Evolutionary conservation across 2,888 invertebrate genomes (phyloP).

Genomic region (Phaonia tiefii): DNA sequence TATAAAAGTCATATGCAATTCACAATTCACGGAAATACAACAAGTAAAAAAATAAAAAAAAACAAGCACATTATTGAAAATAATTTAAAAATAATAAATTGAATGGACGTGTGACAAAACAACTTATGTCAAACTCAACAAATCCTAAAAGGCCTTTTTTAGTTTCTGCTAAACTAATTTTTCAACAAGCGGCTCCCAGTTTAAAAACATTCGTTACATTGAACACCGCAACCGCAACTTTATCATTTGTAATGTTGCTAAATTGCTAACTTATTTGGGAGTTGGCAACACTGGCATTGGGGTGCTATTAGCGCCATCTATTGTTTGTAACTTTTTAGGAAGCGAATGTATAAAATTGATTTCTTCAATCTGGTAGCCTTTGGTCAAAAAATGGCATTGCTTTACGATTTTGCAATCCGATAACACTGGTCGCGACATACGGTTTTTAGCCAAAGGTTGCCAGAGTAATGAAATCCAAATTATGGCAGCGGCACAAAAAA

Average conservation of each 20-base stretch:
- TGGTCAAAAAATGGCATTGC: too few species aligned
- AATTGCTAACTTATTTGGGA: not conserved
- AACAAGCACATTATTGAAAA: conserved; percentile 31
- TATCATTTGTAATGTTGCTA: too few species aligned
- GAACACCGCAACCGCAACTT: too few species aligned
- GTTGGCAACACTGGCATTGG: not conserved
- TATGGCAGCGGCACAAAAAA: not conserved
- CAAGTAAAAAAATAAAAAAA: not conserved
- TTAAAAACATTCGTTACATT: too few species aligned
- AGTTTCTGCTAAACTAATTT: too few species aligned
- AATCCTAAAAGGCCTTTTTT: too few species aligned
- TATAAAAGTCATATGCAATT: conserved; percentile 21
- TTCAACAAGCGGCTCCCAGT: too few species aligned
- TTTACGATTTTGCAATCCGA: too few species aligned
- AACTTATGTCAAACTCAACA: too few species aligned
- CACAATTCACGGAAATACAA: not conserved
- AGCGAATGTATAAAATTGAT: too few species aligned
- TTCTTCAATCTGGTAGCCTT: too few species aligned
- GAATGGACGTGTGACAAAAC: not conserved
- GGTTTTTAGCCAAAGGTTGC: not conserved
- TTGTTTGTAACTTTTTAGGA: not conserved
- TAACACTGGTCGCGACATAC: too few species aligned
- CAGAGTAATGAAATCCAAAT: not conserved
- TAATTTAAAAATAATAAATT: not conserved
- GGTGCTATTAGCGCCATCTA: not conserved